Conservation (phyloP, 2,888 invertebrate genomes). For the Physocephala rufipes region DNA sequence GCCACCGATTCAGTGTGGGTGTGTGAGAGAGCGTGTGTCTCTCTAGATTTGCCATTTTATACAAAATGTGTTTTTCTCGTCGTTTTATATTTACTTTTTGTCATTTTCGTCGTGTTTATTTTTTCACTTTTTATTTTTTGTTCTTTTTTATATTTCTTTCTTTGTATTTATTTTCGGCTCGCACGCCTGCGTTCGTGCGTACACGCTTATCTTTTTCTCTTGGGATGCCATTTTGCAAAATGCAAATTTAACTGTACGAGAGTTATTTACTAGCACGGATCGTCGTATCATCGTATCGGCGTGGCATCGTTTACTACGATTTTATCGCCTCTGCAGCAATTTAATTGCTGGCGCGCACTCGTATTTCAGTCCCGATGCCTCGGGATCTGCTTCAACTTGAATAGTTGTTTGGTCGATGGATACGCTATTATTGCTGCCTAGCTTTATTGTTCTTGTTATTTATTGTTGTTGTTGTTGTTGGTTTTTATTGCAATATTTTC, state of each 20-base stretch:
- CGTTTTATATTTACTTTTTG: background rate
- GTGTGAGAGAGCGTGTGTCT: too few relatives aligned
- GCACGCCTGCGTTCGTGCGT: background rate
- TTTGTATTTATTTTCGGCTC: background rate
- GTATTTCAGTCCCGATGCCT: constrained; percentile 7
- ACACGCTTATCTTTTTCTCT: background rate
- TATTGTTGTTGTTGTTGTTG: background rate
- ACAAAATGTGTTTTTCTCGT: constrained; percentile 5
- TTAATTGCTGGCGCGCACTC: constrained; percentile 15
- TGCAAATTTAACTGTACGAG: constrained; percentile 22
- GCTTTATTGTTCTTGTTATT: background rate
- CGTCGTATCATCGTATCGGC: too few relatives aligned
- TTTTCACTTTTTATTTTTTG: background rate
- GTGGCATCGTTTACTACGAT: constrained; percentile 11
- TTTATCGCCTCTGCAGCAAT: constrained; percentile 21
- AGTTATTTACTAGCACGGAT: background rate
- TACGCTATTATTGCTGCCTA: too few relatives aligned
- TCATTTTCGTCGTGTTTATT: constrained; percentile 8
- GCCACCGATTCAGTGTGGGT: background rate
- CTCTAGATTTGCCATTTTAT: constrained; percentile 27
- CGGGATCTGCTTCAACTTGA: constrained; percentile 10
- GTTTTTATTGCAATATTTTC: background rate
- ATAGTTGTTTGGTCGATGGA: constrained; percentile 13
- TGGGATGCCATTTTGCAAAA: constrained; percentile 22
- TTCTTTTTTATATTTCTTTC: background rate